Evolutionary conservation across 2,888 invertebrate genomes (phyloP).

Genomic region (Myopa testacea): DNA sequence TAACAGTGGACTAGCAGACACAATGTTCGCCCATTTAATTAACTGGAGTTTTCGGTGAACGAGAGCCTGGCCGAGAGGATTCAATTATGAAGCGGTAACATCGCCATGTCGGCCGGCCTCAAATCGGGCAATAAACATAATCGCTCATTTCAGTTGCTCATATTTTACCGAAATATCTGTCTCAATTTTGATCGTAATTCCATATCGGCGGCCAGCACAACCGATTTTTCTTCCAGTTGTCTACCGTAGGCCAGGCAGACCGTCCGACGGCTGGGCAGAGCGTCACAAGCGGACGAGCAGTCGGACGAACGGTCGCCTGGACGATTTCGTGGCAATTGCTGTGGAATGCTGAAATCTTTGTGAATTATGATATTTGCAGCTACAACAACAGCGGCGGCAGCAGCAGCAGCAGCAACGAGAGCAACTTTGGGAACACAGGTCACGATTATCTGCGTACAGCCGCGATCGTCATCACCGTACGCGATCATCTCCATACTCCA

Average conservation of each 20-base stretch:
- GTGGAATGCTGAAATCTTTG: constrained; percentile 46
- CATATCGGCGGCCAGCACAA: constrained; percentile 24
- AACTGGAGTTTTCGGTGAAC: constrained; percentile 41
- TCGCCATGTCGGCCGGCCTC: not conserved
- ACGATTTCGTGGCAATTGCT: constrained; percentile 37
- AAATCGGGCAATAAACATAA: constrained; percentile 30
- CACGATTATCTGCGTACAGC: constrained; percentile 62
- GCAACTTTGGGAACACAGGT: constrained; percentile 51
- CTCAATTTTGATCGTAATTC: constrained; percentile 35
- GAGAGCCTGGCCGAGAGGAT: constrained; percentile 18
- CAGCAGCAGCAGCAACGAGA: constrained; percentile 14
- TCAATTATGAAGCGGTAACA: constrained; percentile 49
- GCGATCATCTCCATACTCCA: not conserved
- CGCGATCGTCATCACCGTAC: constrained; percentile 32
- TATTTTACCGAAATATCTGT: constrained; percentile 32
- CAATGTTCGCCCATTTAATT: constrained; percentile 11
- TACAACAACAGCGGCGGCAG: constrained; percentile 19
- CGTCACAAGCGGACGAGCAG: not conserved
- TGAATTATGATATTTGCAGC: constrained; percentile 45
- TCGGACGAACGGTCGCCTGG: constrained; percentile 4
- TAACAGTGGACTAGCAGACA: not conserved
- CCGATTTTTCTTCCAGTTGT: constrained; percentile 30
- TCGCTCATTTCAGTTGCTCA: constrained; percentile 31
- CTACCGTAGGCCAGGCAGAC: constrained; percentile 35
- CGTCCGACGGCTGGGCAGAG: constrained; percentile 3